Conservation (phyloP, 2,888 invertebrate species). For the Oligia latruncula region DNA sequence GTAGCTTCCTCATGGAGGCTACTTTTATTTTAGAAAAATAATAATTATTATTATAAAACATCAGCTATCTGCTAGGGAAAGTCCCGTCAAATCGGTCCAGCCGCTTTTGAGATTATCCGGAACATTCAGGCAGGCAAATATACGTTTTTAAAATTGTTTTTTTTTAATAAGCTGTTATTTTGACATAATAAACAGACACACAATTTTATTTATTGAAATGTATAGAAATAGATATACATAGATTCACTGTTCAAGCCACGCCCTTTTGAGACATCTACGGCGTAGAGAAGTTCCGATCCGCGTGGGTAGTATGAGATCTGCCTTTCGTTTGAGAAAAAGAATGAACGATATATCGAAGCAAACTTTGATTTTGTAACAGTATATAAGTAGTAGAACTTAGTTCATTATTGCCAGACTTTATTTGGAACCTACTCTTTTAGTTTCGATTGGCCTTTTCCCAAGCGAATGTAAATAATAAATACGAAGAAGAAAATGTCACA, state of each 20-base stretch:
- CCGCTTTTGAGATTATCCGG: background rate
- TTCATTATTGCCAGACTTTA: background rate
- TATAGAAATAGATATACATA: background rate
- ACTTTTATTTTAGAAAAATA: too few species aligned
- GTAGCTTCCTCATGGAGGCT: too few species aligned
- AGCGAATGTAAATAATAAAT: constrained; percentile 38
- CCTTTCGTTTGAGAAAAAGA: background rate
- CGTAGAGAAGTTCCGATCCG: background rate
- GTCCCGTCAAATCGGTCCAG: background rate
- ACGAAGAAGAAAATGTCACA: constrained; percentile 44
- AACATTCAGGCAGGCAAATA: background rate
- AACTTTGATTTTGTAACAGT: constrained; percentile 2
- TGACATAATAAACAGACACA: background rate
- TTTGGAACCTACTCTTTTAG: constrained; percentile 23
- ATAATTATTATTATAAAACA: too few species aligned
- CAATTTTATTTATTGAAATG: background rate
- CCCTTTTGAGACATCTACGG: background rate
- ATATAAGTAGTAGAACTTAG: background rate
- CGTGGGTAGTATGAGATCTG: background rate
- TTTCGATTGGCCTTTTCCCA: constrained; percentile 27
- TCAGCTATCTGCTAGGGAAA: too few species aligned
- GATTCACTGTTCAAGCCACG: background rate
- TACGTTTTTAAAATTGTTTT: background rate
- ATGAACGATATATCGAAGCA: background rate
- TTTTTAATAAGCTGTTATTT: background rate